Evolutionary conservation across 1,140 invertebrate genomes (phyloP).

Genomic region (Xylocopa sonorina): DNA sequence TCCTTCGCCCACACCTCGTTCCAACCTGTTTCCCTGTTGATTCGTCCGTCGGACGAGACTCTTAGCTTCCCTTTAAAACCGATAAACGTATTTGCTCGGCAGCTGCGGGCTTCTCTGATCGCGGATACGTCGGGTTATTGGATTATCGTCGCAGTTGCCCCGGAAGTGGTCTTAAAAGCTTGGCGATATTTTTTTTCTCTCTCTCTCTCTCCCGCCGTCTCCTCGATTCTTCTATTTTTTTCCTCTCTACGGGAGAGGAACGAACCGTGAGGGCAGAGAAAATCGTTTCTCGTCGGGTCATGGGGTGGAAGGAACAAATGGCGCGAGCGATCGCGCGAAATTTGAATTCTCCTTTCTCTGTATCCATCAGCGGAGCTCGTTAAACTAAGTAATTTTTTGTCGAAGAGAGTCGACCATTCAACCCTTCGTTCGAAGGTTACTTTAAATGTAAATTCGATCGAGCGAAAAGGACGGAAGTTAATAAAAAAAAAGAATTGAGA

Average conservation of each 20-base stretch:
- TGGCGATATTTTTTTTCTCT: constrained; percentile 7
- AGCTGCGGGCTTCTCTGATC: constrained; percentile 44
- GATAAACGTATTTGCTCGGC: constrained; percentile 60
- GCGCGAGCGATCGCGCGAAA: background rate
- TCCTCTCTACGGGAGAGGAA: too few relatives aligned
- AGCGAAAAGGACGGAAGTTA: too few relatives aligned
- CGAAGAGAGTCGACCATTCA: too few relatives aligned
- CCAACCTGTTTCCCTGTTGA: background rate
- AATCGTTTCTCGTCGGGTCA: background rate
- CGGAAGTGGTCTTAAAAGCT: constrained; percentile 44
- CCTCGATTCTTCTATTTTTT: background rate
- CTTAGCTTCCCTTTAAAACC: constrained; percentile 48
- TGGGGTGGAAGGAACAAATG: background rate
- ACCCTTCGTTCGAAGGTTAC: too few relatives aligned
- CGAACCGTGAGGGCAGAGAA: too few relatives aligned
- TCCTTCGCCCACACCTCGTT: background rate
- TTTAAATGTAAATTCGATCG: too few relatives aligned
- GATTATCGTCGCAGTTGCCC: constrained; percentile 45
- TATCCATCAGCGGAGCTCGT: background rate
- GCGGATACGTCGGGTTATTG: constrained; percentile 46
- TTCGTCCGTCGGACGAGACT: background rate
- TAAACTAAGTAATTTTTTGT: too few relatives aligned
- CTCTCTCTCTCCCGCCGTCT: background rate
- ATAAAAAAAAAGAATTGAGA: too few relatives aligned
- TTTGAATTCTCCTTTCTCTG: background rate